phyloP scores from a whole-genome alignment of 2,113 vertebrate species.

The Tursiops truncatus region DNA sequence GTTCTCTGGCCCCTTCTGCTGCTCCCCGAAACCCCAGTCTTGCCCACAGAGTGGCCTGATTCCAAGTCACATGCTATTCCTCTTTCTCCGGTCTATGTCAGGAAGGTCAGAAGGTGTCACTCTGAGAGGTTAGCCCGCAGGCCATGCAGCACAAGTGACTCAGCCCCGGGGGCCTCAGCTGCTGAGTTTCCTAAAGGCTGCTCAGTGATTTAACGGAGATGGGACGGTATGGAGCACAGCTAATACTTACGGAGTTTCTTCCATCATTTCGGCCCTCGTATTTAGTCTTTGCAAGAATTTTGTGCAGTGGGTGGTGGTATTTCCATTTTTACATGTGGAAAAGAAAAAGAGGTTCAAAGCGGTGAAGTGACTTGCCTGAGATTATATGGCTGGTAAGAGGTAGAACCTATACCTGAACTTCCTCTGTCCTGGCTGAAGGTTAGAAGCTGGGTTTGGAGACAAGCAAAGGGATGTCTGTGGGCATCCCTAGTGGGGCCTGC shows the following conservation, averaged over 20 bases:
- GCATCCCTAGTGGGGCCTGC: background rate
- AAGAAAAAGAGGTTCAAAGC: background rate
- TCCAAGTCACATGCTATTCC: background rate
- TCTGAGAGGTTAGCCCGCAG: background rate
- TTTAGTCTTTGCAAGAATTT: background rate
- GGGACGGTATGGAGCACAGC: background rate
- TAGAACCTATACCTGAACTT: background rate
- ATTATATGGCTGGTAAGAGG: background rate
- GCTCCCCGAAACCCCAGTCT: background rate
- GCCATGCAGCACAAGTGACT: background rate
- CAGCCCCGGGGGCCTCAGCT: background rate
- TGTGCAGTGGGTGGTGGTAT: background rate
- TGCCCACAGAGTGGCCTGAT: fast-evolving
- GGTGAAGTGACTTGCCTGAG: background rate
- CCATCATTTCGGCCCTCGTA: background rate
- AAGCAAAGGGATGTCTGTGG: background rate
- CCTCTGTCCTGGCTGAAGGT: background rate
- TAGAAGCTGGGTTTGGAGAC: background rate
- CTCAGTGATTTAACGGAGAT: background rate
- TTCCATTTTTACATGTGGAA: background rate
- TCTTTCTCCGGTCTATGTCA: background rate
- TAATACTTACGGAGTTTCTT: background rate
- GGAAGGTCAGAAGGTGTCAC: background rate
- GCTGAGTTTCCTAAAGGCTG: background rate
- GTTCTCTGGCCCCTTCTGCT: background rate